A percentile compares a stretch with the other conserved stretches of the same genome.
Evolutionary conservation across 2,888 invertebrate genomes (phyloP).

Genomic region (Thecocarcelia acutangulata): DNA sequence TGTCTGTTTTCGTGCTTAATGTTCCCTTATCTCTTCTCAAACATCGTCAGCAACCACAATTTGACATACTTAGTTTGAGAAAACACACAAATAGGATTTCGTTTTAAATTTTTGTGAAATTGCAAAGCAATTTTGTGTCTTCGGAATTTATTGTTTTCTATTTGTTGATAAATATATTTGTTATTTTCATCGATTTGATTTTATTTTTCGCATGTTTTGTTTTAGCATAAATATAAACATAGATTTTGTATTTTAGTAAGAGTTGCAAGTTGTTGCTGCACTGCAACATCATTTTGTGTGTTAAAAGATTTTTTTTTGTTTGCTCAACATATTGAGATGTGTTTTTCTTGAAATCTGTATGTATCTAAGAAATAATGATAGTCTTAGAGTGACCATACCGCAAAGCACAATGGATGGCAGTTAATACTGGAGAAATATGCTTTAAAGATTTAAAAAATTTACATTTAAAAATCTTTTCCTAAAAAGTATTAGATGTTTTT

Average conservation of each 20-base stretch:
- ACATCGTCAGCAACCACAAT: conserved; percentile 21
- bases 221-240: conserved; percentile 38
- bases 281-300: conserved; percentile 50
- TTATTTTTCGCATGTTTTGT: conserved; percentile 19
- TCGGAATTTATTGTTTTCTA: conserved; percentile 38
- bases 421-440: background rate
- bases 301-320: conserved; percentile 26
- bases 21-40: conserved; percentile 17
- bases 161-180: conserved; percentile 50
- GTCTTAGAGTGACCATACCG: conserved; percentile 22
- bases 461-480: no score
- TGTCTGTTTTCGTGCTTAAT: conserved; percentile 8
- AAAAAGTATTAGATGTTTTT: no score
- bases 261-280: conserved; percentile 43
- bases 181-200: conserved; percentile 6
- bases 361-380: conserved; percentile 6
- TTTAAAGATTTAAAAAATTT: no score
- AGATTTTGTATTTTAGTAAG: conserved; percentile 49
- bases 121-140: conserved; percentile 23
- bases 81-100: conserved; percentile 16
- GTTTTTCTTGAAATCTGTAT: conserved; percentile 17
- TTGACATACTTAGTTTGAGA: conserved; percentile 39
- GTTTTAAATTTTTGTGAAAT: conserved; percentile 28
- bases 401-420: background rate
- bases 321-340: conserved; percentile 51